Conservation (phyloP, 2,888 invertebrate genomes). For the Balanococcus diminutus region DNA sequence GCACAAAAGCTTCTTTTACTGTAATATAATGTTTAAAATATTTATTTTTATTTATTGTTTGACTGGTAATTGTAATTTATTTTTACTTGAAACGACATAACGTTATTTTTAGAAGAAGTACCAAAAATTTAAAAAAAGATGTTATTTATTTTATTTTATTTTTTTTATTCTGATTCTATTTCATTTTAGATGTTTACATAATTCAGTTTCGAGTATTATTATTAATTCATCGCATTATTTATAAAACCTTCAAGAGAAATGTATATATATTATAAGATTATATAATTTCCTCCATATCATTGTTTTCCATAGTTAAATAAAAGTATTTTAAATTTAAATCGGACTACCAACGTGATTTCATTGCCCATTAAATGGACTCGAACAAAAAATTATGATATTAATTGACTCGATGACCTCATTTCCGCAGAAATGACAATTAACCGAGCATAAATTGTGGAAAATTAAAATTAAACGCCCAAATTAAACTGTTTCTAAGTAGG, state of each 20-base stretch:
- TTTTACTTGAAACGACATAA: constrained; percentile 31
- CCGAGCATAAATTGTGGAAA: too few species aligned
- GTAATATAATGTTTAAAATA: constrained; percentile 50
- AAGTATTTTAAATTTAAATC: constrained; percentile 50
- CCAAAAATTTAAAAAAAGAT: constrained; percentile 37
- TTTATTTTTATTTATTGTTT: constrained; percentile 45
- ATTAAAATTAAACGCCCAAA: too few species aligned
- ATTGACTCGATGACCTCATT: background rate
- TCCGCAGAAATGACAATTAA: background rate
- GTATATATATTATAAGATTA: constrained; percentile 47
- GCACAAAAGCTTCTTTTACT: constrained; percentile 47
- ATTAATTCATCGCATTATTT: constrained; percentile 45
- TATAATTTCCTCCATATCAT: constrained; percentile 55
- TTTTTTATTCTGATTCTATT: constrained; percentile 31
- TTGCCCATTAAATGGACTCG: background rate
- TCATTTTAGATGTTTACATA: constrained; percentile 49
- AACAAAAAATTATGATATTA: too few species aligned
- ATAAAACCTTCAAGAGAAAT: constrained; percentile 44
- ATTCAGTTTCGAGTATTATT: constrained; percentile 44
- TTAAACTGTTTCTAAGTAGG: too few species aligned
- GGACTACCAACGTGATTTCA: background rate
- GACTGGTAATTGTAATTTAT: constrained; percentile 51
- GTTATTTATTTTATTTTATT: constrained; percentile 25
- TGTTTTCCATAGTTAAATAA: constrained; percentile 56
- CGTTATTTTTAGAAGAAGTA: constrained; percentile 21